A percentile compares a stretch with the other conserved stretches of the same genome.
These are phyloP conservation scores for Temnothorax rugatulus DNA, from an alignment of 2,888 invertebrate species.

Conservation along the genomic window DNA sequence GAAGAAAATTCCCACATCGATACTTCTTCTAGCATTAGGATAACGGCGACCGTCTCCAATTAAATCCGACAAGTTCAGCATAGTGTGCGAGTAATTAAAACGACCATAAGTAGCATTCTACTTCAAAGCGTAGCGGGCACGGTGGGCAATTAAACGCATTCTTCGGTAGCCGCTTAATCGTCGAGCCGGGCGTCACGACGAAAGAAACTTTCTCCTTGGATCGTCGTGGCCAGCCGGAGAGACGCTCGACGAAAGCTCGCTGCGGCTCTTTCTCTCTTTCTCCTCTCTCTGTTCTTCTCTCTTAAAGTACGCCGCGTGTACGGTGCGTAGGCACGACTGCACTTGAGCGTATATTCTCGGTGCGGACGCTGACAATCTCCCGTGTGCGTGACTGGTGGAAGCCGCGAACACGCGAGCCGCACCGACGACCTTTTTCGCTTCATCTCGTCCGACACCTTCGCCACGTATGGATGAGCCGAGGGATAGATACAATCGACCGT, in stretches of 20 bases:
- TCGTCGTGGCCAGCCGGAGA: conserved; percentile 39
- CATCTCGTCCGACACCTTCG: conserved; percentile 17
- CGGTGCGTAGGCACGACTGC: conserved; percentile 14
- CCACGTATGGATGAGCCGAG: conserved; percentile 5
- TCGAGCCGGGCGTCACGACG: conserved; percentile 21
- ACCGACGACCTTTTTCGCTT: conserved; percentile 12
- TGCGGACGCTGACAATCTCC: conserved; percentile 11
- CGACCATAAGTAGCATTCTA: not conserved
- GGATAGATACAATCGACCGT: not conserved
- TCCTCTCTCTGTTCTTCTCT: not conserved
- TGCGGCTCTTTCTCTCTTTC: not conserved
- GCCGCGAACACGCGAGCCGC: conserved; percentile 5
- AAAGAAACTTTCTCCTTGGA: conserved; percentile 49
- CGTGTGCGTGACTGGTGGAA: conserved; percentile 31
- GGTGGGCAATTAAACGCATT: conserved; percentile 39
- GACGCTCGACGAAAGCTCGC: conserved; percentile 44
- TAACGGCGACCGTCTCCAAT: not conserved
- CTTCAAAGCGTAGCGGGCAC: not conserved
- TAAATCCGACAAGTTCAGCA: not conserved
- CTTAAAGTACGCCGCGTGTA: not conserved
- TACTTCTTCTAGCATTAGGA: conserved; percentile 4
- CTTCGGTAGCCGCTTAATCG: conserved; percentile 33
- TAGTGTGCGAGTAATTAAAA: conserved; percentile 10
- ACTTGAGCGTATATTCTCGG: not conserved
- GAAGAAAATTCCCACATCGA: not conserved